phyloP scores from a whole-genome alignment of 2,888 invertebrate genomes.

The Yponomeuta plumbellus region DNA sequence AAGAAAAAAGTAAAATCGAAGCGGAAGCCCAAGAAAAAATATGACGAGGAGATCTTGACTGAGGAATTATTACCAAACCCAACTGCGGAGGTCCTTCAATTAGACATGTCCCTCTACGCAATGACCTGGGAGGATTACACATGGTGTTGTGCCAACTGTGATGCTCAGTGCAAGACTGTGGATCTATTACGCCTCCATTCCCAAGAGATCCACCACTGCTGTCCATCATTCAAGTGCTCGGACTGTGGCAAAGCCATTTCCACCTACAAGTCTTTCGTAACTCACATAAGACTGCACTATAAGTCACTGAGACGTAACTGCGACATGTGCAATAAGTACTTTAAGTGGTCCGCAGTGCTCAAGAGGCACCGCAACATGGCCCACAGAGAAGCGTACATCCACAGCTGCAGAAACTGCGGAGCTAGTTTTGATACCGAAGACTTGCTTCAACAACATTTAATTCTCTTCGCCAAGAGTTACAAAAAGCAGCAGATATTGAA shows the following conservation, averaged over 20 bases:
- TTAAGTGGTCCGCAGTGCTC: conserved; percentile 36
- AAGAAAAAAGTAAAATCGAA: conserved; percentile 43
- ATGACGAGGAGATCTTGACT: conserved; percentile 16
- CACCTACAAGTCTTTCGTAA: conserved; percentile 49
- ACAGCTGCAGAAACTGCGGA: conserved; percentile 54
- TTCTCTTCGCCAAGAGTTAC: conserved; percentile 41
- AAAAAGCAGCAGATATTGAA: conserved; percentile 35
- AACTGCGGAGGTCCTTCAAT: conserved; percentile 21
- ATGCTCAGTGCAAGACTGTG: conserved; percentile 58
- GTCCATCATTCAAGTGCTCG: conserved; percentile 58
- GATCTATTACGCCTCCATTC: conserved; percentile 56
- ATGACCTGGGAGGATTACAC: conserved; percentile 57
- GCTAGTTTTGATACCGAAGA: conserved; percentile 46
- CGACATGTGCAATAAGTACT: conserved; percentile 55
- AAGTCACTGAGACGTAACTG: conserved; percentile 53
- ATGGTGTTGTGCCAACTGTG: conserved; percentile 59
- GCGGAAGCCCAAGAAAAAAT: conserved; percentile 22
- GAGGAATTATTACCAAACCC: conserved; percentile 19
- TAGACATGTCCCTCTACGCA: conserved; percentile 29
- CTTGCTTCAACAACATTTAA: conserved; percentile 50
- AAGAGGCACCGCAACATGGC: conserved; percentile 45
- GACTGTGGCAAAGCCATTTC: conserved; percentile 52
- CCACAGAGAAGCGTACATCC: conserved; percentile 36
- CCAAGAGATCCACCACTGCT: conserved; percentile 53
- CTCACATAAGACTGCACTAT: conserved; percentile 54